phyloP scores from a whole-genome alignment of 1,140 invertebrate species.

The Rhynchophorus ferrugineus region DNA sequence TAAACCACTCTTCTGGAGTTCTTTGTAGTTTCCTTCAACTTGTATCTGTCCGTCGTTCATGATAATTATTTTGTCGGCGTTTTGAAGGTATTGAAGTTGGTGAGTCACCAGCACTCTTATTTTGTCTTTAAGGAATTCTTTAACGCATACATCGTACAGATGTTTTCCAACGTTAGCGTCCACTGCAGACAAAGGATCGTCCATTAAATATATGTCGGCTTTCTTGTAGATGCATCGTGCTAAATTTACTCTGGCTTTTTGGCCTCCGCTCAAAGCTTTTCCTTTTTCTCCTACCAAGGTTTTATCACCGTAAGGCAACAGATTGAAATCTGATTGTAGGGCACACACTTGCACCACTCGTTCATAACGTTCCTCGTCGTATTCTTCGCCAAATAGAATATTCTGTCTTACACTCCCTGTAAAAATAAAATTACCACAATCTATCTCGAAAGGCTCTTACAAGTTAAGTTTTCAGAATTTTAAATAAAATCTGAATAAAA shows the following conservation, averaged over 20 bases:
- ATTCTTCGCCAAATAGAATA: constrained; percentile 52
- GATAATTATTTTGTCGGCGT: constrained; percentile 49
- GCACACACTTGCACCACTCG: constrained; percentile 57
- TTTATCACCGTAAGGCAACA: constrained; percentile 52
- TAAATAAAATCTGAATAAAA: too few relatives aligned
- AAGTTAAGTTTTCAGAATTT: too few relatives aligned
- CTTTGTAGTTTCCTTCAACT: constrained; percentile 40
- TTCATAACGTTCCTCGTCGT: constrained; percentile 49
- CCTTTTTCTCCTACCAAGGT: constrained; percentile 61
- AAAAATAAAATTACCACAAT: too few relatives aligned
- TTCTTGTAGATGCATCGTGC: constrained; percentile 49
- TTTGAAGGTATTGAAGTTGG: constrained; percentile 62
- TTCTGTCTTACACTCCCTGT: constrained; percentile 47
- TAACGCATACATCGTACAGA: constrained; percentile 54
- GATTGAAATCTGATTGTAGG: constrained; percentile 61
- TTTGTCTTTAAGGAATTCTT: constrained; percentile 52
- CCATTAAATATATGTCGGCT: constrained; percentile 63
- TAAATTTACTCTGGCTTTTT: constrained; percentile 73
- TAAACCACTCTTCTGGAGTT: constrained; percentile 39
- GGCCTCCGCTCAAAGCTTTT: constrained; percentile 64
- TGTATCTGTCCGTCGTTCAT: constrained; percentile 41
- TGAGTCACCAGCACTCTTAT: constrained; percentile 68
- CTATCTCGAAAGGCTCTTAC: too few relatives aligned
- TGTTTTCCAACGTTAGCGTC: constrained; percentile 55
- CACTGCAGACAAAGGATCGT: constrained; percentile 62